Percentiles rank a stretch among this genome's conserved stretches.
These are phyloP conservation scores for Oenanthe oenanthe DNA, from an alignment of 2,113 vertebrate genomes.

Conservation along the genomic window DNA sequence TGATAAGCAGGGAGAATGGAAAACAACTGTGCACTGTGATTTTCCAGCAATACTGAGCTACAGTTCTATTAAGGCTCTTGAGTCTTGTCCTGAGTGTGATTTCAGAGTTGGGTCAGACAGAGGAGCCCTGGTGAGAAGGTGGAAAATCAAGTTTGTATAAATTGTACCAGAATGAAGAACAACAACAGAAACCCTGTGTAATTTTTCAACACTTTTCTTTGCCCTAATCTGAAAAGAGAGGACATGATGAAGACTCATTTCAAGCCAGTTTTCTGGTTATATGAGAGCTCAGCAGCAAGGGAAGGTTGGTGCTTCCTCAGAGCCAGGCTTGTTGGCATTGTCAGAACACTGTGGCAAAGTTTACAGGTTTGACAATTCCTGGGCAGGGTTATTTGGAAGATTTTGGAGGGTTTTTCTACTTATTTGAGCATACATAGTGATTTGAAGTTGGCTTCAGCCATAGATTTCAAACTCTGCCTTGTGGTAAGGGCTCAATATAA, in stretches of 20 bases:
- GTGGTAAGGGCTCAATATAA: background rate
- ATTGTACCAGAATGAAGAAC: background rate
- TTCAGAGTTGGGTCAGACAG: background rate
- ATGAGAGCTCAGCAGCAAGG: background rate
- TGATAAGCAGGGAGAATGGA: conserved; percentile 27
- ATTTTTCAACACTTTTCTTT: background rate
- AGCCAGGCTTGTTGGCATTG: background rate
- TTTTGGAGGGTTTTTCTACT: background rate
- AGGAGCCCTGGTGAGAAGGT: background rate
- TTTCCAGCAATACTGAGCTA: background rate
- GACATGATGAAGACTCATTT: background rate
- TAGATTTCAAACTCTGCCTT: background rate
- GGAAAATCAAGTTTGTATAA: background rate
- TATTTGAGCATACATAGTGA: background rate
- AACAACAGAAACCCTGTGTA: background rate
- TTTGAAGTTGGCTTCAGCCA: background rate
- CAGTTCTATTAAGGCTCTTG: background rate
- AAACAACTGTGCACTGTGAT: background rate
- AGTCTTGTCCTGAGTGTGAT: background rate
- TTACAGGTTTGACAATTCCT: background rate
- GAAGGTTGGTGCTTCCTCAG: background rate
- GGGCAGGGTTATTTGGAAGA: background rate
- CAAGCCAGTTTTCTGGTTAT: background rate
- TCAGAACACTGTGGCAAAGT: background rate
- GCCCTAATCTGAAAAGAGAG: background rate